Conservation (phyloP, 2,113 vertebrate genomes). For the Nibea albiflora region DNA sequence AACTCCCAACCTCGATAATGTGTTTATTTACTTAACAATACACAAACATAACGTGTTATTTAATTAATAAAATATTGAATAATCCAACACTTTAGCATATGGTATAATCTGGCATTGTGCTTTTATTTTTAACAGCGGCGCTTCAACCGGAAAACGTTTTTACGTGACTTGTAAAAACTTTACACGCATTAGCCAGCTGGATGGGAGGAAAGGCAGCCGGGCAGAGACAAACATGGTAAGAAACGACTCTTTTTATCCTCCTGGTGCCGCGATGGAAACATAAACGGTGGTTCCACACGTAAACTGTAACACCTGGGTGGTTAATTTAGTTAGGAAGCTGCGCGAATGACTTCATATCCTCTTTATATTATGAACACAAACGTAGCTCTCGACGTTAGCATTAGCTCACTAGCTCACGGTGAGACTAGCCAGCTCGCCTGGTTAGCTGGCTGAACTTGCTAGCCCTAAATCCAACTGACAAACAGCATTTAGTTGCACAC, state of each 20-base stretch:
- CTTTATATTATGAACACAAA: conserved; percentile 42
- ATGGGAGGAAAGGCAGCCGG: conserved; percentile 83
- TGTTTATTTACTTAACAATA: not conserved
- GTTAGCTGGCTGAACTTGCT: conserved; percentile 54
- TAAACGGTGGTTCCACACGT: not conserved
- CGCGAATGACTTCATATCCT: not conserved
- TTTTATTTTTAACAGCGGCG: conserved; percentile 56
- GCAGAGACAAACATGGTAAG: conserved; percentile 87
- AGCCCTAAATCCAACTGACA: conserved; percentile 20
- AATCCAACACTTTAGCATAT: too few relatives aligned
- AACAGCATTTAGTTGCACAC: not conserved
- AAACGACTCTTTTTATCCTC: conserved; percentile 22
- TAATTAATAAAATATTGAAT: accelerated
- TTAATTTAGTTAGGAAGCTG: not conserved
- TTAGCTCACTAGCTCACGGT: conserved; percentile 59
- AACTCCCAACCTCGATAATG: not conserved
- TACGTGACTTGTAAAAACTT: conserved; percentile 29
- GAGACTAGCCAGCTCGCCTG: conserved; percentile 33
- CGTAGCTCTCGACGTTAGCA: conserved; percentile 55
- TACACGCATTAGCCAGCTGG: conserved; percentile 71
- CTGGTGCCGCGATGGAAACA: not conserved
- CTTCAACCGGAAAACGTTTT: conserved; percentile 51
- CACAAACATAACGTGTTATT: accelerated
- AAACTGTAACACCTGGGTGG: accelerated
- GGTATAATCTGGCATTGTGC: accelerated